These are phyloP conservation scores for Tachycineta bicolor DNA, from an alignment of 2,113 vertebrate genomes.

Conservation along the genomic window DNA sequence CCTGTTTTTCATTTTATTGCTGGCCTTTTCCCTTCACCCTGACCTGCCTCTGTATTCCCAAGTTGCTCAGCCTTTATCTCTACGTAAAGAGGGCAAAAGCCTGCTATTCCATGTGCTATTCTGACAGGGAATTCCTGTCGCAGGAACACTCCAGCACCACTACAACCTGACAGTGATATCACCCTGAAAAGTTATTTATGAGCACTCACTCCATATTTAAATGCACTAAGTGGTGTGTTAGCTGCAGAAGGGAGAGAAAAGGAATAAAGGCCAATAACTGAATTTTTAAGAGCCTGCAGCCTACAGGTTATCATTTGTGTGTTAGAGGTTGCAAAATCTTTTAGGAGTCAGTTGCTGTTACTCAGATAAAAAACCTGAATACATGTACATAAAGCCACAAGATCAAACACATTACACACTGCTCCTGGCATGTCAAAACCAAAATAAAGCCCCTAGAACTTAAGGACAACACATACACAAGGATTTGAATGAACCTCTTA, in stretches of 20 bases:
- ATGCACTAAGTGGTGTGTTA: constrained; percentile 18
- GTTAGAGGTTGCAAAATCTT: not conserved
- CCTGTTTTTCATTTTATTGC: constrained; percentile 69
- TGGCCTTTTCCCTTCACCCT: constrained; percentile 59
- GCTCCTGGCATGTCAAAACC: not conserved
- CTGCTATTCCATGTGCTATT: not conserved
- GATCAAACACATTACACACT: not conserved
- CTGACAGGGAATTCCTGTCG: constrained; percentile 36
- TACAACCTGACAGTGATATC: not conserved
- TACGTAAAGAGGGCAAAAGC: constrained; percentile 23
- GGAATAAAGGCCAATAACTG: not conserved
- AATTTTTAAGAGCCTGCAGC: not conserved
- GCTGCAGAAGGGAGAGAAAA: constrained; percentile 10
- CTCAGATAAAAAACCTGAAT: not conserved
- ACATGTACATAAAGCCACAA: not conserved
- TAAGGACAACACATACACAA: not conserved
- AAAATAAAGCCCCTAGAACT: not conserved
- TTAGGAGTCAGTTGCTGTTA: not conserved
- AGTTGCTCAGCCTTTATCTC: constrained; percentile 61
- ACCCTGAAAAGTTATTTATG: constrained; percentile 28
- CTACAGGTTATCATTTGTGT: not conserved
- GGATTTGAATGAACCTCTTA: not conserved
- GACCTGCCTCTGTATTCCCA: constrained; percentile 65
- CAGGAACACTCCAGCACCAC: not conserved
- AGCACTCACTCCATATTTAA: constrained; percentile 42